Conservation (phyloP, 2,113 vertebrate genomes). For the Callionymus lyra region DNA sequence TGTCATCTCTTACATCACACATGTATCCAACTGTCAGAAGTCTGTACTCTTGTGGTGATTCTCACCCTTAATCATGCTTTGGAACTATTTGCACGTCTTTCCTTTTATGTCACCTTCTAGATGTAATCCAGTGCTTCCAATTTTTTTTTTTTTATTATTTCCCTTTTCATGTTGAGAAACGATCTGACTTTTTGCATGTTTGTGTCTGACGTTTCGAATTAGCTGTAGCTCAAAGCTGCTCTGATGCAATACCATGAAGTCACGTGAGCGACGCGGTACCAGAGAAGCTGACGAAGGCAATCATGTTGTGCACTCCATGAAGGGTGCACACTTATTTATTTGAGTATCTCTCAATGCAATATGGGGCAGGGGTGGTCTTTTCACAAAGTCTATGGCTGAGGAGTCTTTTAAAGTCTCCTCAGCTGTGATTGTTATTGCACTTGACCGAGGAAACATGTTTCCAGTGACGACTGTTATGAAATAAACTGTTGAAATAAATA, state of each 20-base stretch:
- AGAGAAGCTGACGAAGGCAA: conserved; percentile 58
- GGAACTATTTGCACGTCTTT: conserved; percentile 41
- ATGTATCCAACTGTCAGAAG: neutral
- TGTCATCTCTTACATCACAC: conserved; percentile 1
- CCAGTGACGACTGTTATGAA: conserved; percentile 63
- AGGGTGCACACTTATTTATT: conserved; percentile 60
- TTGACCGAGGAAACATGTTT: conserved; percentile 56
- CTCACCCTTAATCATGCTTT: conserved; percentile 30
- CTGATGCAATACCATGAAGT: conserved; percentile 47
- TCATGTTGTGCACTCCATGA: conserved; percentile 38
- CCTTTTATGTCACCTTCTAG: conserved; percentile 40
- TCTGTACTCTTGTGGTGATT: conserved; percentile 9
- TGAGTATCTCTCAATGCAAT: conserved; percentile 50
- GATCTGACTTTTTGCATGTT: conserved; percentile 17
- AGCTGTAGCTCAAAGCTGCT: conserved; percentile 40
- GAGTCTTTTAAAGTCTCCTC: conserved; percentile 5
- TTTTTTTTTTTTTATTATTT: conserved; percentile 10
- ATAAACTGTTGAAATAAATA: conserved; percentile 42
- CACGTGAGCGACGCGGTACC: conserved; percentile 45
- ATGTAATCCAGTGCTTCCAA: conserved; percentile 53
- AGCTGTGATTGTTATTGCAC: conserved; percentile 53
- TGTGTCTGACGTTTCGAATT: conserved; percentile 37
- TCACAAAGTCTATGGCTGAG: conserved; percentile 18
- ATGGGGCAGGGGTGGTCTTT: conserved; percentile 21
- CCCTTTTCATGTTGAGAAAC: conserved; percentile 6